These are phyloP conservation scores for Brachionus koreanus DNA, from an alignment of 1,140 invertebrate species.

Conservation along the genomic window DNA sequence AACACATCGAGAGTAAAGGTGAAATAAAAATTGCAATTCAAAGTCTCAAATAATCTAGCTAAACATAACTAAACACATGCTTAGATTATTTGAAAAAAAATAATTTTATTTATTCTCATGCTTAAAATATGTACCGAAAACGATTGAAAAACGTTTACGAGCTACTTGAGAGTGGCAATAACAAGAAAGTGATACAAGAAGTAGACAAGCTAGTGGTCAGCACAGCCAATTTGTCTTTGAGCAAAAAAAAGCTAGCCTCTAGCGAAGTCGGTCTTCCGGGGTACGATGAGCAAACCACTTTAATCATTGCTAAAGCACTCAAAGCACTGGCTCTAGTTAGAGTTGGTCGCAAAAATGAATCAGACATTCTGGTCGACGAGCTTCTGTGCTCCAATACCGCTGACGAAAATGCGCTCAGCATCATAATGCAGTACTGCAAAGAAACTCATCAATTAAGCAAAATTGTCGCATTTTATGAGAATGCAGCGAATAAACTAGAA, in stretches of 20 bases:
- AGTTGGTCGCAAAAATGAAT: neutral
- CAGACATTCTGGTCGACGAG: neutral
- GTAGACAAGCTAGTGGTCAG: neutral
- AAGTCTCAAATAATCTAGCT: neutral
- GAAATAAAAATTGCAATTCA: neutral
- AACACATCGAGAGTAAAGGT: too few relatives aligned
- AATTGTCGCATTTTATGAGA: conserved; percentile 17
- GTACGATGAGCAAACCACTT: conserved; percentile 25
- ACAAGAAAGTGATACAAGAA: conserved; percentile 42
- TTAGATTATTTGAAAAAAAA: neutral
- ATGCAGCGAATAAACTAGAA: neutral
- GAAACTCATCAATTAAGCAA: conserved; percentile 24
- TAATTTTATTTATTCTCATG: neutral
- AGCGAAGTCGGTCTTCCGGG: neutral
- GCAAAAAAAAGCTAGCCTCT: neutral
- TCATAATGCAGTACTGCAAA: conserved; percentile 37
- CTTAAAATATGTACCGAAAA: conserved; percentile 29
- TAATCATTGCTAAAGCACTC: conserved; percentile 17
- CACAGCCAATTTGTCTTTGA: neutral
- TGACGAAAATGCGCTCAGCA: conserved; percentile 29
- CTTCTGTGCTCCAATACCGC: neutral
- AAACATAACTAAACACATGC: neutral
- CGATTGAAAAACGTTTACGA: conserved; percentile 34
- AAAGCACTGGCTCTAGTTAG: neutral
- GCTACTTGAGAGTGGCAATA: conserved; percentile 22